These are phyloP conservation scores for Yponomeuta evonymella DNA, from an alignment of 2,888 invertebrate genomes.

Conservation along the genomic window DNA sequence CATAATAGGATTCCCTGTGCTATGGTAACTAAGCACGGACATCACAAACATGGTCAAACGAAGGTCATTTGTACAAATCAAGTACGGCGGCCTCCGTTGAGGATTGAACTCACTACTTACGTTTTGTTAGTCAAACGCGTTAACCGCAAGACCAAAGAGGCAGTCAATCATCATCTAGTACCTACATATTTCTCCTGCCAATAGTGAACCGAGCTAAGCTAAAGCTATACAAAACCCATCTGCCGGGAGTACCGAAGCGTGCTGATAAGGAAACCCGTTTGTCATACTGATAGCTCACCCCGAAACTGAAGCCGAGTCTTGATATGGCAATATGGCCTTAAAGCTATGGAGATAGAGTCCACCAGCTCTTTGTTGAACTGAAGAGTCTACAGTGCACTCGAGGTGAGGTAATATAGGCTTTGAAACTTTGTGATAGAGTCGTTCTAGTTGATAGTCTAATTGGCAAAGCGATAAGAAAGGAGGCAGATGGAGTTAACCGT, in stretches of 20 bases:
- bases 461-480: conserved; percentile 9
- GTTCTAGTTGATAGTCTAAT: neutral
- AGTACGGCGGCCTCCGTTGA: no score
- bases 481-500: conserved; percentile 18
- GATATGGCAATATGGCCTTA: conserved; percentile 16
- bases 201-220: neutral
- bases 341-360: neutral
- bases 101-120: no score
- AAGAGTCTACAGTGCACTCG: conserved; percentile 8
- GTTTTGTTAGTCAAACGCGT: no score
- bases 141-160: no score
- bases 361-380: conserved; percentile 24
- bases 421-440: neutral
- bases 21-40: no score
- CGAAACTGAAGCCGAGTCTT: conserved; percentile 16
- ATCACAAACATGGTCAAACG: no score
- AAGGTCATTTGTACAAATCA: no score
- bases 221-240: conserved; percentile 18
- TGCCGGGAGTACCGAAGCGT: conserved; percentile 27
- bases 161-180: no score
- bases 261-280: conserved; percentile 24
- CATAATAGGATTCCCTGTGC: no score
- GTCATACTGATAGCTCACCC: conserved; percentile 32
- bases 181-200: no score
- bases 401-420: conserved; percentile 15